Evolutionary conservation across 2,888 invertebrate species (phyloP), one percentile per base, ranked within the genome.

Genomic region (Machimus rusticus): DNA sequence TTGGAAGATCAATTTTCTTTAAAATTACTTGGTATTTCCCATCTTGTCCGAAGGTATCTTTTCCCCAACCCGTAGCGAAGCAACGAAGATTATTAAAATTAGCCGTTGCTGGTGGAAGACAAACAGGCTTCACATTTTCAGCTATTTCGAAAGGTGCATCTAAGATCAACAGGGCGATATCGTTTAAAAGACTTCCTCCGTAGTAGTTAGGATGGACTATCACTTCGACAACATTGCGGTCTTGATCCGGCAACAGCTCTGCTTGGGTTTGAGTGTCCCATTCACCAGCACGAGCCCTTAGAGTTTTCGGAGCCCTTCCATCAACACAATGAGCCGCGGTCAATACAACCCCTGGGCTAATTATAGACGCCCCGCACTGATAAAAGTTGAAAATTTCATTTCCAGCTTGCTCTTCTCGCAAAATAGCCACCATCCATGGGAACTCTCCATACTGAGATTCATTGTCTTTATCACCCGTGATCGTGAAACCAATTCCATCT

Each of bases 251-350:
- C 88, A 94, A 94, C 0, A 95, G 93, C 90, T 97, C 97, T 78
- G 94, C 94, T 55, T 94, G 95, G 0, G 95, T 95, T 91, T 96
- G 96, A 0, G 96, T 96, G 92, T 97, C 97, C 97, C 97, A 97
- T 92, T 97, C 97, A 0, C 97, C 97, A 0, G 96, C 95, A 0
- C 97, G 94, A 2, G 96, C 93, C 66, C 91, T 90, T 4, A 94
- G 90, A 66, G 90, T 84, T 37, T 89, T 86, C 0, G 90, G 88
- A 0, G 89, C 78, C 31, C 90, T 91, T 39, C 89, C 90, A 3
- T 90, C 79, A 31, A 96, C 95, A 91, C 96, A 96, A n/a, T n/a
- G n/a, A n/a, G n/a, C n/a, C n/a, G n/a, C n/a, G n/a, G n/a, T n/a
- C n/a, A n/a, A n/a, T n/a, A n/a, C n/a, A n/a, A n/a, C n/a, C n/a